phyloP scores from a whole-genome alignment of 1,140 invertebrate genomes.

The Macrostomum lignano region DNA sequence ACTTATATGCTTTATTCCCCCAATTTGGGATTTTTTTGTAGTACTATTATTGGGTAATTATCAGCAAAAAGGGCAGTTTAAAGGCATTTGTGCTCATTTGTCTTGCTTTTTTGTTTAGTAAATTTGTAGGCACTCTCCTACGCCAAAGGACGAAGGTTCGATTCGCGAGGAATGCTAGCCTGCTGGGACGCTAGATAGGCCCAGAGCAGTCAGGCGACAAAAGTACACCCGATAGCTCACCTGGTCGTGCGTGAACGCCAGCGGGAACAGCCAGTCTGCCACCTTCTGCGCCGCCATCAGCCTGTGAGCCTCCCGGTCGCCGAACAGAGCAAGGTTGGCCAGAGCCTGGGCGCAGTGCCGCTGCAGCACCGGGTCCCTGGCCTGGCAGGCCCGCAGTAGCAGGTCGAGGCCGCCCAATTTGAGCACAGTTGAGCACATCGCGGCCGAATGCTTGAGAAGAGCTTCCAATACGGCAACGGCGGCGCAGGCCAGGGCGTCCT shows the following conservation, averaged over 20 bases:
- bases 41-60: too few relatives aligned
- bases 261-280: slow-evolving; percentile 83
- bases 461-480: neutral
- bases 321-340: slow-evolving; percentile 78
- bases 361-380: slow-evolving; percentile 50
- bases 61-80: too few relatives aligned
- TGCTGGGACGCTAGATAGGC: neutral
- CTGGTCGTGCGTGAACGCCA: slow-evolving; percentile 81
- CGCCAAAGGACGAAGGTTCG: neutral
- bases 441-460: slow-evolving; percentile 5
- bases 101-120: too few relatives aligned
- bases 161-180: neutral
- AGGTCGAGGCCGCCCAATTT: slow-evolving; percentile 34
- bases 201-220: neutral
- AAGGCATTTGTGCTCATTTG: too few relatives aligned
- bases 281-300: slow-evolving; percentile 66
- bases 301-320: slow-evolving; percentile 80
- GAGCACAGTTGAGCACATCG: slow-evolving; percentile 15
- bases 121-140: too few relatives aligned
- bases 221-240: slow-evolving; percentile 34
- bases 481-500: too few relatives aligned
- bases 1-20: too few relatives aligned
- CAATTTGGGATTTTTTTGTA: too few relatives aligned
- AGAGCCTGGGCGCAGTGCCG: slow-evolving; percentile 76
- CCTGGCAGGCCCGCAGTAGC: slow-evolving; percentile 69